Conservation (phyloP, 2,113 vertebrate species). For the Mobula birostris region DNA sequence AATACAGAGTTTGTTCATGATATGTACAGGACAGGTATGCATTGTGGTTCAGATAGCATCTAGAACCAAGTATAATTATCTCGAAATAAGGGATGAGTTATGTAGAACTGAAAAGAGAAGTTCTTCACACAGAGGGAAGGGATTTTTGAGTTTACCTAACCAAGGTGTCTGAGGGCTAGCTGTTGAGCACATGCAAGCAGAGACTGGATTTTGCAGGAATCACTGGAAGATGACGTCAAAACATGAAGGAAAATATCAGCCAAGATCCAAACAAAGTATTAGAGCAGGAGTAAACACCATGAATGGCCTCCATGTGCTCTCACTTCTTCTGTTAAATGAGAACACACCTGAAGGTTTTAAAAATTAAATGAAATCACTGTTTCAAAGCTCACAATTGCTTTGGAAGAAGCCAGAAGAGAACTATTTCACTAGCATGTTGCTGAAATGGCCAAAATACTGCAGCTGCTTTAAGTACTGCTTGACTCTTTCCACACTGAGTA, state of each 20-base stretch:
- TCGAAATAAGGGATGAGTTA: no score
- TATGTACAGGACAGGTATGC: background rate
- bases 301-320: background rate
- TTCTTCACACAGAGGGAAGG: no score
- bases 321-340: background rate
- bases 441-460: background rate
- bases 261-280: no score
- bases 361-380: background rate
- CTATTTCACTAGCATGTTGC: background rate
- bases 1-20: background rate
- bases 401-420: background rate
- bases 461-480: background rate
- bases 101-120: no score
- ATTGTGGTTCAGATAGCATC: background rate
- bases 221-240: no score
- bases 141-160: no score
- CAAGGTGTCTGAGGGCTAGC: no score
- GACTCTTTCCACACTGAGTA: background rate
- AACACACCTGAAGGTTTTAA: background rate
- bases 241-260: no score
- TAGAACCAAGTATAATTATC: background rate
- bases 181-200: no score
- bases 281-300: no score
- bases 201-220: no score
- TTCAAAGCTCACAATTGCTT: background rate